Evolutionary conservation across 2,113 vertebrate genomes (phyloP), one percentile per base, ranked within the genome.

Genomic region (rabbit (Oryctolagus cuniculus)): DNA sequence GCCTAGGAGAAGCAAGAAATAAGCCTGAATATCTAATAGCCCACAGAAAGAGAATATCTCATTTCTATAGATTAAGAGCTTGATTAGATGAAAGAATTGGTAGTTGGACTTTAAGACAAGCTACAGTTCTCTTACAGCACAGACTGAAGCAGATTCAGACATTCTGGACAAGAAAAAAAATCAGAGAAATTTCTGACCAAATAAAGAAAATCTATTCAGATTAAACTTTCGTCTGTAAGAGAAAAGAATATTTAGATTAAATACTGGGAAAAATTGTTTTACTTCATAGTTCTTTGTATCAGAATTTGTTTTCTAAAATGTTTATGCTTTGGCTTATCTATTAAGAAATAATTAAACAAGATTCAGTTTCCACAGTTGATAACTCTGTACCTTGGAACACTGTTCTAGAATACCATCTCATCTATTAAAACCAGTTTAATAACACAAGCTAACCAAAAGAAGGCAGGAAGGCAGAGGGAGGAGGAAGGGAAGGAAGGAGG

Each of bases 51-150:
- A 89, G 36, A 74, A 55, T 85, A 34, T 70, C 38, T 96, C 13
- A 73, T 94, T 84, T 93, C 66, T 89, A 63, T 67, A 58, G 86
- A 64, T n/a, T 34, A 58, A 90, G 44, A 77, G 82, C 19, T 94
- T 95, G 96, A 91, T 96, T 95, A 97, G 72, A 89, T 88, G 31
- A 89, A 94, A 87, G 67, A 58, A 87, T 84, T 63, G 55, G 16
- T 49, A 84, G 44, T 27, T 5, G 79, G 7, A 27, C 44, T 83
- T 93, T 51, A 82, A 83, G 90, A 90, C 24, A 95, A 90, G 79
- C 69, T 83, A 89, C 74, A 31, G 34, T 79, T 91, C 93, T 94
- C 73, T 38, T 73, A 44, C 38, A 87, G 34, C 13, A 12, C 38
- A 86, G 27, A 77, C 27, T 74, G 51, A 89, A 92, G 63, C 74